Conservation (phyloP, 2,113 vertebrate genomes). For the Callaeas wilsoni region DNA sequence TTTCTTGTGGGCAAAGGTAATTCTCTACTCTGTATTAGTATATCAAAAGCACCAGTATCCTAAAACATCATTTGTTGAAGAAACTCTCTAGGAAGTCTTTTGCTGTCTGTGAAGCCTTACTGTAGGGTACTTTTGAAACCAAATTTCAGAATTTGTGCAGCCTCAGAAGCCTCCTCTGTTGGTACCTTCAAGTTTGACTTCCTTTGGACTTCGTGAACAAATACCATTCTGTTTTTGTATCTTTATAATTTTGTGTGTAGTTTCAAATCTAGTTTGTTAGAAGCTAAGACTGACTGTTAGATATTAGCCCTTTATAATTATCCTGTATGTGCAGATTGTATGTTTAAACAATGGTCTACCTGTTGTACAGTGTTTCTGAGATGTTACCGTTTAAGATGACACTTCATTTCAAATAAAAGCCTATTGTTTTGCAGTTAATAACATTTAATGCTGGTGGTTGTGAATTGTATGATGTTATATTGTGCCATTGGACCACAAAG, state of each 20-base stretch:
- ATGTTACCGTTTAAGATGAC: conserved; percentile 71
- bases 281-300: conserved; percentile 56
- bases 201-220: conserved; percentile 65
- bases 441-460: conserved; percentile 69
- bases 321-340: conserved; percentile 70
- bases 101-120: conserved; percentile 58
- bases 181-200: conserved; percentile 51
- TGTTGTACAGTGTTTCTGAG: conserved; percentile 74
- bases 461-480: conserved; percentile 61
- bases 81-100: conserved; percentile 32
- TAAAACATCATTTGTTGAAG: conserved; percentile 16
- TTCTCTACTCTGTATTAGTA: conserved; percentile 24
- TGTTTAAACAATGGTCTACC: conserved; percentile 56
- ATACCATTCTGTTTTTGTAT: conserved; percentile 58
- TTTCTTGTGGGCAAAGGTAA: conserved; percentile 33
- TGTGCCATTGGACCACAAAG: conserved; percentile 56
- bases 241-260: conserved; percentile 55
- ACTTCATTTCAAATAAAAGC: conserved; percentile 72
- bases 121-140: conserved; percentile 43
- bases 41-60: conserved; percentile 1
- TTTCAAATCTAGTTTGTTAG: conserved; percentile 24
- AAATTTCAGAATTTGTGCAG: conserved; percentile 48
- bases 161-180: conserved; percentile 46
- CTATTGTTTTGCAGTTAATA: conserved; percentile 65
- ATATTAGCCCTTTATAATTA: conserved; percentile 46